Percentiles rank a stretch among this genome's conserved stretches.
These are phyloP conservation scores for Pseudochromis fuscus DNA, from an alignment of 2,797 vertebrate species.

Conservation along the genomic window DNA sequence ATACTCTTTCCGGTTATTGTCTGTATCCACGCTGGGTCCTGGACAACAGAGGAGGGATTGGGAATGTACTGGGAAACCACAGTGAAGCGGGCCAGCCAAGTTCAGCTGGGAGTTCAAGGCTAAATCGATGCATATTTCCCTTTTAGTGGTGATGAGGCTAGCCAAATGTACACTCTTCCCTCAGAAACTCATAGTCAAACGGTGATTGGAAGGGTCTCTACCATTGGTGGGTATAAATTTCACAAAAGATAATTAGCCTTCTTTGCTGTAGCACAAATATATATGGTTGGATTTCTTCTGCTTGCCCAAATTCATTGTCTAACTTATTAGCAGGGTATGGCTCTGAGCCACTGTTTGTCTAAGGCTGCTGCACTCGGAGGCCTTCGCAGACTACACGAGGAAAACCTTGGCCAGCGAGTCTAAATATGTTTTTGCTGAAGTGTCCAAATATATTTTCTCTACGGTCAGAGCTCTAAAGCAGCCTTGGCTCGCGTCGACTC, in stretches of 20 bases:
- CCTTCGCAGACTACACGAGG: slow-evolving; percentile 70
- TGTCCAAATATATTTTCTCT: slow-evolving; percentile 81
- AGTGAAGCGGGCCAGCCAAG: slow-evolving; percentile 79
- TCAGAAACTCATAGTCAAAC: slow-evolving; percentile 72
- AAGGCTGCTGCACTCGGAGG: slow-evolving; percentile 74
- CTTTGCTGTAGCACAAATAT: slow-evolving; percentile 66
- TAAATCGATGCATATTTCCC: slow-evolving; percentile 85
- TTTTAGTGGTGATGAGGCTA: slow-evolving; percentile 76
- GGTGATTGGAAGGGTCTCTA: slow-evolving; percentile 65
- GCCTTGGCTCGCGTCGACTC: slow-evolving; percentile 68
- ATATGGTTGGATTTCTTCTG: slow-evolving; percentile 60
- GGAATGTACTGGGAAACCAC: slow-evolving; percentile 83
- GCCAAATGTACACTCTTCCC: slow-evolving; percentile 74
- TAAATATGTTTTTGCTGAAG: slow-evolving; percentile 79
- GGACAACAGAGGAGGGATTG: slow-evolving; percentile 71
- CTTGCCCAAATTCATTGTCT: slow-evolving; percentile 71
- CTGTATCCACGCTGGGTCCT: slow-evolving; percentile 73
- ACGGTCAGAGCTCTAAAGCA: slow-evolving; percentile 65
- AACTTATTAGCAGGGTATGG: slow-evolving; percentile 74
- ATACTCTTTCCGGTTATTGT: slow-evolving; percentile 86
- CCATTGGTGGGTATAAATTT: slow-evolving; percentile 70
- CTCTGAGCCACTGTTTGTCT: slow-evolving; percentile 79
- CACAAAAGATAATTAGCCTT: slow-evolving; percentile 70
- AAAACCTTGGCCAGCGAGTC: slow-evolving; percentile 75
- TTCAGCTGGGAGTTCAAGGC: slow-evolving; percentile 84